Evolutionary conservation across 92 coral and sea anemone species (phyloP).

Genomic region (Porites divaricata): DNA sequence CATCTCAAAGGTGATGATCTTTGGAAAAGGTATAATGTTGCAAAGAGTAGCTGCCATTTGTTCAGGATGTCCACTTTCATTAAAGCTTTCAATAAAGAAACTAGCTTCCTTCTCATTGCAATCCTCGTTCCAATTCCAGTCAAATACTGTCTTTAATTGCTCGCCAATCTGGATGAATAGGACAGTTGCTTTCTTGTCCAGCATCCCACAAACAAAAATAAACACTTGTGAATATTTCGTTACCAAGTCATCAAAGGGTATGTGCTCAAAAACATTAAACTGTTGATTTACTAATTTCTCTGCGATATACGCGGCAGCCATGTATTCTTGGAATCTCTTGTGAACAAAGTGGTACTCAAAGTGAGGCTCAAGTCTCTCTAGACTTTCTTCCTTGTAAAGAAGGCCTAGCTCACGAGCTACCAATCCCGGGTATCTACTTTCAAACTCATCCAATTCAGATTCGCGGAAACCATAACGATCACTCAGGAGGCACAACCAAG

Average conservation of each 20-base stretch:
- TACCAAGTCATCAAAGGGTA: too few relatives aligned
- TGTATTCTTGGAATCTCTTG: too few relatives aligned
- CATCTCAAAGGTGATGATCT: background rate
- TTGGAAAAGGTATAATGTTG: slow-evolving; percentile 6
- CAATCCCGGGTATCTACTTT: background rate
- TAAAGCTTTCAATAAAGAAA: background rate
- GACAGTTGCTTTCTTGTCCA: too few relatives aligned
- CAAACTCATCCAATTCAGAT: background rate
- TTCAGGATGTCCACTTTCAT: slow-evolving; percentile 8
- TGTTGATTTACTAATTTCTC: too few relatives aligned
- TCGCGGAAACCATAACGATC: background rate
- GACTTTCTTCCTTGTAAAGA: background rate
- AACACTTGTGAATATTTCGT: too few relatives aligned
- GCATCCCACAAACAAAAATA: too few relatives aligned
- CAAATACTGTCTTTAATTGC: too few relatives aligned
- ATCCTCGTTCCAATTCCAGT: too few relatives aligned
- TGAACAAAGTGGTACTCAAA: too few relatives aligned
- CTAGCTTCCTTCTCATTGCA: background rate
- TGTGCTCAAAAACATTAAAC: too few relatives aligned
- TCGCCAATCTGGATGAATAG: too few relatives aligned
- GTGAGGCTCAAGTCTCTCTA: background rate
- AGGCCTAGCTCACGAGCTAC: background rate
- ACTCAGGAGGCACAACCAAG: background rate
- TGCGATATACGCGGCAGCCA: too few relatives aligned
- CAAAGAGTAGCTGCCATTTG: background rate